Evolutionary conservation across 2,888 invertebrate species (phyloP).

Genomic region (Gnatocerus cornutus): DNA sequence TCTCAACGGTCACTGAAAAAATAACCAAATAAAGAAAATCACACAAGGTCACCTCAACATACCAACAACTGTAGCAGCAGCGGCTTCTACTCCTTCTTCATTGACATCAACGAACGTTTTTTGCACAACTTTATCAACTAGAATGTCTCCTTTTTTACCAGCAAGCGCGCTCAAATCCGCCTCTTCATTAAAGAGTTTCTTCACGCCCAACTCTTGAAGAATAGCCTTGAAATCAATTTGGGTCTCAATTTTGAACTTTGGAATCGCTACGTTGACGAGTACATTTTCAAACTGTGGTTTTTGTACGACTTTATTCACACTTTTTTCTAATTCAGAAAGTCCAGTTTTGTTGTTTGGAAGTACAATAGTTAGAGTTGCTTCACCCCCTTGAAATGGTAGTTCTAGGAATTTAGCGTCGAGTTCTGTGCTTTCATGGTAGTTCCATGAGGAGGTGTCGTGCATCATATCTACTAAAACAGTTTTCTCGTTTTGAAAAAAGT

Average conservation of each 20-base stretch:
- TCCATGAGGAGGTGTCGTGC: not conserved
- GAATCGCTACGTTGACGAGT: conserved; percentile 1
- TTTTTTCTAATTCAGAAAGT: conserved; percentile 13
- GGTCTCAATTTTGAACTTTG: conserved; percentile 20
- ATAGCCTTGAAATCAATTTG: conserved; percentile 7
- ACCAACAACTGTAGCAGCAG: conserved; percentile 9
- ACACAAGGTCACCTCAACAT: not conserved
- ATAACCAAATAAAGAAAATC: no score
- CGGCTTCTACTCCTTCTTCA: conserved; percentile 57
- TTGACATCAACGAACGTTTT: conserved; percentile 63
- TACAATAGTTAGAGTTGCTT: not conserved
- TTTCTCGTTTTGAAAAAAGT: conserved; percentile 7
- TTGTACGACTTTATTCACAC: conserved; percentile 7
- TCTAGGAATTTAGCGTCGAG: conserved; percentile 24
- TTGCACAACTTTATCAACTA: conserved; percentile 59
- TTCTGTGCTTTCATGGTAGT: conserved; percentile 15
- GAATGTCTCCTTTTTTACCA: conserved; percentile 47
- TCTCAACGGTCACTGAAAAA: no score
- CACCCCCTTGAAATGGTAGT: conserved; percentile 13
- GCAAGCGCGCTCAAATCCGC: conserved; percentile 57
- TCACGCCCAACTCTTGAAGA: conserved; percentile 43
- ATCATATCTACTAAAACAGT: not conserved
- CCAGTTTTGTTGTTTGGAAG: conserved; percentile 60
- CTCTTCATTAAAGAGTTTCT: conserved; percentile 38
- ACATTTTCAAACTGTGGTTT: not conserved